Percentiles rank a stretch among this genome's conserved stretches.
Conservation (phyloP, 2,113 vertebrate species). For the Falco punctatus region DNA sequence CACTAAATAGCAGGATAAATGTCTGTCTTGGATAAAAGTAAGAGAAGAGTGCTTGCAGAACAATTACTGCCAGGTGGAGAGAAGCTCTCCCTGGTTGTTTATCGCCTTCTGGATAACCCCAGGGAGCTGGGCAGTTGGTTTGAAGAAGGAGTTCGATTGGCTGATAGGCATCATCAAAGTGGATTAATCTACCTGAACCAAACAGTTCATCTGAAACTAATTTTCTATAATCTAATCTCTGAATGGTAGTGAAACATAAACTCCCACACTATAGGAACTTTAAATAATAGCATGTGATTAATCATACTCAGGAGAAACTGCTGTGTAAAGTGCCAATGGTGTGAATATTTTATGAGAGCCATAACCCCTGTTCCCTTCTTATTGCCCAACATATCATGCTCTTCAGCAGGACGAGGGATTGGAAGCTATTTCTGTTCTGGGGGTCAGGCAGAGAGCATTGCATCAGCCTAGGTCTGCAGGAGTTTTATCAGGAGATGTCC, state of each 20-base stretch:
- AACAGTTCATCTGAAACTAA: background rate
- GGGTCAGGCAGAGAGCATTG: background rate
- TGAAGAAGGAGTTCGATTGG: background rate
- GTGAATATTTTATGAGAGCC: background rate
- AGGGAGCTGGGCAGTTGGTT: background rate
- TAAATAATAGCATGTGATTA: background rate
- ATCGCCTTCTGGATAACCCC: background rate
- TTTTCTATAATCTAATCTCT: background rate
- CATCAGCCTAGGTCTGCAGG: background rate
- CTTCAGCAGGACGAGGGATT: background rate
- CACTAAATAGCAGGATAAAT: background rate
- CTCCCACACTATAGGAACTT: background rate
- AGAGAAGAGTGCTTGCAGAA: background rate
- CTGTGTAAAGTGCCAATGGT: background rate
- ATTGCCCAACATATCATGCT: background rate
- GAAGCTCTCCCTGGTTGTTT: background rate
- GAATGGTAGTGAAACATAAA: background rate
- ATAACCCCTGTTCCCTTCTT: background rate
- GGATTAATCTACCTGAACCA: background rate
- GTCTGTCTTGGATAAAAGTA: background rate
- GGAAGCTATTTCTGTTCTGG: background rate
- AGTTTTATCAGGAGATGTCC: background rate
- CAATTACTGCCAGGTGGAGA: background rate
- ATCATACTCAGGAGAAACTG: background rate
- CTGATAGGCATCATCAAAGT: background rate